Base-by-base conservation (phyloP, 2,888 invertebrate species). In the Philonicus albiceps region DNA sequence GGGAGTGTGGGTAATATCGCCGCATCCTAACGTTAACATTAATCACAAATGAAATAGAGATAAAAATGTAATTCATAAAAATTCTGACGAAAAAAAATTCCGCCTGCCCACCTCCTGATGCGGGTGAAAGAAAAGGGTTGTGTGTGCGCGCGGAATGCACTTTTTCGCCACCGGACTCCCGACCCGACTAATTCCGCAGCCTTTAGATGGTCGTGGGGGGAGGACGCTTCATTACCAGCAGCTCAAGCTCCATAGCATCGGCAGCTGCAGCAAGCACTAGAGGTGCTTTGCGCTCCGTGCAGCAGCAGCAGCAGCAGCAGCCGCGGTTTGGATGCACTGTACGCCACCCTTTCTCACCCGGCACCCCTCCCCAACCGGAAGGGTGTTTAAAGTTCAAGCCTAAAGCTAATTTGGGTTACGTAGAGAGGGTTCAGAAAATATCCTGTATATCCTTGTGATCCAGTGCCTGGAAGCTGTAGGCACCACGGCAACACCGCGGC, bases 391-490 rank as follows among this genome's bases (percentile, higher is more conserved):
- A 87, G 87, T 86, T 87, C 84, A 81, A 86, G 86, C 87, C 87
- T 85, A 86, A 86, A 87, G 87, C 87, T 87, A 87, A 87, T 87
- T 87, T 86, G 78, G 87, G 87, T 87, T 87, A 86, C 85, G 72
- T 43, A 22, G 73, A 73, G 43, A 49, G 73, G 73, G 40, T 19
- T 40, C 40, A 49, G 84, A 84, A 53, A 72, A 73, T 84, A 40
- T 72, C 73, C 84, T 73, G 84, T 84, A 64, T 81, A 81, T 81
- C 55, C 81, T 55, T 55, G 55, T 81, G 81, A 81, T 81, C 81
- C 81, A 55, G 81, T 81, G 81, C 81, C 81, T 81, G 55, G 81
- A 27, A 81, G 81, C 81, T 55, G 64, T n/a, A 31, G 19, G 55
- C 31, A 55, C 64, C 64, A 81, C 34, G 64, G 64, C n/a, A 53